Evolutionary conservation across 1,140 invertebrate genomes (phyloP), one percentile per base, ranked within the genome.

Genomic region (Solenopsis fugax): DNA sequence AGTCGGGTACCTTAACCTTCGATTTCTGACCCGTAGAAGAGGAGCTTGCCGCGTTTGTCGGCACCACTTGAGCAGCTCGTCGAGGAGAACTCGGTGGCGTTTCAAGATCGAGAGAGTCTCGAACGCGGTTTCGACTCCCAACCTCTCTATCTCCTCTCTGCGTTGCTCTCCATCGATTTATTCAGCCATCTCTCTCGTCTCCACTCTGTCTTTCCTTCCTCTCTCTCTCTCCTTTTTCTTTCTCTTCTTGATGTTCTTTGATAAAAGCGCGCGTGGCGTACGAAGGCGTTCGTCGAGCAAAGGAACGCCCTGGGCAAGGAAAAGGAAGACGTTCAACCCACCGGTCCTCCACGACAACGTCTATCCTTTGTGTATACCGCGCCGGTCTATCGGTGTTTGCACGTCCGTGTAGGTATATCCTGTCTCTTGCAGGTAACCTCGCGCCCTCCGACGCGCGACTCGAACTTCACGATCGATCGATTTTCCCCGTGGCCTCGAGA

Each of bases 381-480:
- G n/a, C 29, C n/a, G 54, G 54, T 71, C 78, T 50, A 24, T 82
- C 69, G 72, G 34, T 85, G 48, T 85, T 65, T 86, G 64, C 76
- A n/a, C 52, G 56, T 21, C 18, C 21, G 45, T 82, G 52, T 60
- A 86, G 24, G 45, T 82, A 87, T 82, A 82, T 82, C 65, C 56
- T 82, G 80, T 87, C 76, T 87, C 67, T 45, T 37, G 78, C 65
- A 81, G 64, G 78, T 82, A 87, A 86, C 62, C 64, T 86, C 82
- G 73, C 60, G 58, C 58, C 52, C 75, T 80, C 62, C 85, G 29
- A 65, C 64, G 58, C 29, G 21, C 69, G 62, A n/a, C 71, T 73
- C 80, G 37, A 85, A 81, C 24, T 64, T 58, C 45, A 48, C 80
- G 72, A 86, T 73, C 87, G 89, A 90, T 91, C 89, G 89, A 88